phyloP scores from a whole-genome alignment of 1,140 invertebrate genomes.

The Trichogramma pretiosum region DNA sequence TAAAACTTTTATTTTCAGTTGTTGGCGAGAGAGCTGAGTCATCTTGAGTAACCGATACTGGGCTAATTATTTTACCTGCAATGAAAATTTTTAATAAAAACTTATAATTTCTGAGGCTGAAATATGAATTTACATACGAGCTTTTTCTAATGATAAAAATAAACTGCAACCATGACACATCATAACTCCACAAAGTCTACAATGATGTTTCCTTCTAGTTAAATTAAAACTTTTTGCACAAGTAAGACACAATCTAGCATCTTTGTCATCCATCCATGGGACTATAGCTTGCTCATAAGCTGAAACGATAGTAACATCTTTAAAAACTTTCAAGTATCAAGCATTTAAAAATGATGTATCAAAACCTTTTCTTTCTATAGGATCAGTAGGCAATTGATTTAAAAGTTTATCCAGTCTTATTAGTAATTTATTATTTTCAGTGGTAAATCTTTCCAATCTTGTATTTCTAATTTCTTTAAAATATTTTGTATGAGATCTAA shows the following conservation, averaged over 20 bases:
- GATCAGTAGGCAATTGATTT: constrained; percentile 70
- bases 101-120: background rate
- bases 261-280: constrained; percentile 84
- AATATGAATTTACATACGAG: constrained; percentile 56
- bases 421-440: constrained; percentile 91
- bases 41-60: constrained; percentile 40
- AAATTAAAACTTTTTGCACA: constrained; percentile 85
- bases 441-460: constrained; percentile 76
- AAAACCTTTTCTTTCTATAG: constrained; percentile 70
- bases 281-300: constrained; percentile 74
- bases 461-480: constrained; percentile 68
- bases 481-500: constrained; percentile 61
- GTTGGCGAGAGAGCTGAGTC: constrained; percentile 36
- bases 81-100: constrained; percentile 15
- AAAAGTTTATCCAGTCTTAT: constrained; percentile 90
- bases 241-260: constrained; percentile 81
- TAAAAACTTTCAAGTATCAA: constrained; percentile 2
- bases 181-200: constrained; percentile 88
- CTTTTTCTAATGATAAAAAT: constrained; percentile 74
- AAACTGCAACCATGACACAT: constrained; percentile 90
- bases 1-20: constrained; percentile 27
- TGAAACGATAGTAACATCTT: constrained; percentile 29
- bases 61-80: constrained; percentile 54
- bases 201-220: constrained; percentile 88
- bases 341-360: constrained; percentile 4